phyloP scores from a whole-genome alignment of 2,797 vertebrate species.

The Malurus leucopterus region DNA sequence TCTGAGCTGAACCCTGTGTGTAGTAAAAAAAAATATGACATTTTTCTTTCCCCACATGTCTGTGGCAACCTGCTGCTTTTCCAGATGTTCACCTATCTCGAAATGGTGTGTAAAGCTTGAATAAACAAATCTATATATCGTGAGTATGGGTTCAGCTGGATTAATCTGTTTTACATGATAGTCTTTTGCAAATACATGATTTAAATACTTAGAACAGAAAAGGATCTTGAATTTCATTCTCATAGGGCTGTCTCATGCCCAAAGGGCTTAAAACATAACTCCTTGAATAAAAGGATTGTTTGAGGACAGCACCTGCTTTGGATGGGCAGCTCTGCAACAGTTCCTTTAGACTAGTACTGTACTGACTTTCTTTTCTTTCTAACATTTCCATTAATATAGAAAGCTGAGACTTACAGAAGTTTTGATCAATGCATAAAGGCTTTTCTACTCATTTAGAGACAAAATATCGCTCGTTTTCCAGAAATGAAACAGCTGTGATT shows the following conservation, averaged over 20 bases:
- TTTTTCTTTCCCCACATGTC: not conserved
- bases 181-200: not conserved
- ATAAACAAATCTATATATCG: not conserved
- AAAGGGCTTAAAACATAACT: not conserved
- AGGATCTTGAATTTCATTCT: not conserved
- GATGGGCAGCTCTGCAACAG: not conserved
- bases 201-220: not conserved
- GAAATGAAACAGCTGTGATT: not conserved
- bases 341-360: not conserved
- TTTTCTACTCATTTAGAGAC: not conserved
- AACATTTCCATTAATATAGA: not conserved
- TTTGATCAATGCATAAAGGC: not conserved
- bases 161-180: not conserved
- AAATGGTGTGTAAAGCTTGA: not conserved
- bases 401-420: not conserved
- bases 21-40: not conserved
- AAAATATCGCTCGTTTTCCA: not conserved
- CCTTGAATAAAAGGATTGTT: not conserved
- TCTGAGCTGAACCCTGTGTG: fast-evolving
- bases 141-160: not conserved
- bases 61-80: conserved; percentile 4
- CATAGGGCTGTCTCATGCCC: not conserved
- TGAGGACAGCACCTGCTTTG: not conserved
- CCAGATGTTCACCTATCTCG: not conserved
- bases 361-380: not conserved